Percentiles rank a stretch among this genome's conserved stretches.
These are phyloP conservation scores for Drosophila multiciliata DNA, from an alignment of 2,888 invertebrate genomes.

Conservation along the genomic window DNA sequence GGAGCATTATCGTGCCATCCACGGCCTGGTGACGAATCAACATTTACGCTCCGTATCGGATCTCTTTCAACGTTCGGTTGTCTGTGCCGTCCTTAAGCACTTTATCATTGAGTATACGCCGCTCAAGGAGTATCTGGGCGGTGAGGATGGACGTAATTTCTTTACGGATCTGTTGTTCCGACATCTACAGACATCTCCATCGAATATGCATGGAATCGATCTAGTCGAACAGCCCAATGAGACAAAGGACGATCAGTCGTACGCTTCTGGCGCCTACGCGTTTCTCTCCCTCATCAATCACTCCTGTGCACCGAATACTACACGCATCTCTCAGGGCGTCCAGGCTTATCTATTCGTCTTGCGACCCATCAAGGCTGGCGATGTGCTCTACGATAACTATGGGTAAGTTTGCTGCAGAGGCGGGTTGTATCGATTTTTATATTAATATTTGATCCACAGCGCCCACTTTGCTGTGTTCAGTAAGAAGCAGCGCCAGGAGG, in stretches of 20 bases:
- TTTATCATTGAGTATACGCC: conserved; percentile 87
- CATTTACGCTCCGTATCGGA: conserved; percentile 88
- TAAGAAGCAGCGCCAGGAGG: conserved; percentile 86
- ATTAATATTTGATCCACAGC: conserved; percentile 85
- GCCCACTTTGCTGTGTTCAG: conserved; percentile 90
- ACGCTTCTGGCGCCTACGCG: conserved; percentile 89
- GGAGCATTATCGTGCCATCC: conserved; percentile 86
- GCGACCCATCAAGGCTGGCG: conserved; percentile 89
- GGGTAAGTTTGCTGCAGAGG: conserved; percentile 86
- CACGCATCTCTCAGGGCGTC: conserved; percentile 87
- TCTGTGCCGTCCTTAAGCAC: conserved; percentile 87
- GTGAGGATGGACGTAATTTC: conserved; percentile 84
- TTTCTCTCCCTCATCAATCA: conserved; percentile 91
- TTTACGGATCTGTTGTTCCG: conserved; percentile 89
- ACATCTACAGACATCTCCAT: conserved; percentile 92
- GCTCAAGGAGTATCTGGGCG: conserved; percentile 84
- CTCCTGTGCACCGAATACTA: conserved; percentile 93
- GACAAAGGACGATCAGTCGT: conserved; percentile 82
- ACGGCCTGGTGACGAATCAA: conserved; percentile 89
- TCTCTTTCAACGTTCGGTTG: conserved; percentile 89
- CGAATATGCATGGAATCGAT: conserved; percentile 93
- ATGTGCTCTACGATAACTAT: conserved; percentile 92
- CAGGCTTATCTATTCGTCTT: conserved; percentile 87
- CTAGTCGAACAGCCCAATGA: conserved; percentile 86
- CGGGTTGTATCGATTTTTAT: neutral